Evolutionary conservation across 2,113 vertebrate genomes (phyloP), one percentile per base, ranked within the genome.

Genomic region (Lasiurus borealis): DNA sequence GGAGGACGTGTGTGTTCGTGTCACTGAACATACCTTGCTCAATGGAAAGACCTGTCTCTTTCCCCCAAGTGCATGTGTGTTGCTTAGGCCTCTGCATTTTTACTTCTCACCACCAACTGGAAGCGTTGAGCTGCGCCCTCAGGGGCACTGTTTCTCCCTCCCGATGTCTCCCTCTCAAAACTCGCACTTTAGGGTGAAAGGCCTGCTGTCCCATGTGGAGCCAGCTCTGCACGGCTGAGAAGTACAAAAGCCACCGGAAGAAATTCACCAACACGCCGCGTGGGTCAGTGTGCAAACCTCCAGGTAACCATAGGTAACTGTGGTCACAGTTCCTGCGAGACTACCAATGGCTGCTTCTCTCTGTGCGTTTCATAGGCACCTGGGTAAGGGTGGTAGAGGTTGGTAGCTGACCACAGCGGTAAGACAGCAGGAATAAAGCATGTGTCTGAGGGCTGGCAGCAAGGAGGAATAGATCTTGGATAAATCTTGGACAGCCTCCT

Each of bases 281-380:
- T 54, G 66, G 75, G 75, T 76, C 62, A 64, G 62, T 12, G 8
- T 11, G 57, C 21, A 25, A 25, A 59, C 57, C 57, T 31, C 29
- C 31, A 68, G 64, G 64, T n/a, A 96, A 96, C 95, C 92, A 66
- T 90, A 80, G n/a, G 92, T 85, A 46, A 93, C 93, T 77, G 14
- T 16, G 0, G 52, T 16, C 16, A 25, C 10, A 50, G 23, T 6
- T 10, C 27, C 25, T 40, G 59, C 34, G 50, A 46, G 1, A 1
- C 57, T 54, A 4, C 10, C 44, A 7, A 2, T 0, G 14, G 68
- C 83, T 12, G 0, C 84, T 25, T 83, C 80, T 73, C 91, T 34
- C 69, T 36, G 14, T 1, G 0, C 9, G 6, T 68, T n/a, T 25
- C 29, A 3, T 1, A 52, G 80, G 57, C n/a, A 8, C 83, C 40